Base-by-base conservation (phyloP, 30 jellyfish, hydroid and myxozoan genomes). In the Pseudorhiza aurosa region DNA sequence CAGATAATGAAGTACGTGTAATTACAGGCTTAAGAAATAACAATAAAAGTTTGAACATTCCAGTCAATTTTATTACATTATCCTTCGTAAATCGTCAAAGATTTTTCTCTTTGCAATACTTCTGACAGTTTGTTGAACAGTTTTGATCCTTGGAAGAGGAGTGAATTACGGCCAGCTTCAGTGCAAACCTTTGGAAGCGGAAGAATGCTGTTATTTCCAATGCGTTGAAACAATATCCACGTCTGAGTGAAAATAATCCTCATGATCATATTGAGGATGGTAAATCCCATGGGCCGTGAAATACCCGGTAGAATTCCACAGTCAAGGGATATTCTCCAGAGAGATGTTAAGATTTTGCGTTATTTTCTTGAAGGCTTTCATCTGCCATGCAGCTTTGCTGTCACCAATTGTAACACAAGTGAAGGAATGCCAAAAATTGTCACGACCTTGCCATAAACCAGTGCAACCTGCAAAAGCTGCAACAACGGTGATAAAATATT, bases 381-480 rank as follows among this genome's bases (percentile, higher is more conserved):
- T 70, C 12, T 70, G 83, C 53, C 18, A 26, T 26, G 83, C 83
- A 14, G 58, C 67, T 15, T 21, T 45, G 18, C 58, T 70, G 70
- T 70, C 83, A 46, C 25, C 57, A 1, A 1, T 46, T 26, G 67
- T 51, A 26, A 15, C 49, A 15, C 46, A 40, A 10, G 19, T 22
- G 19, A 31, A 47, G 31, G 70, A 49, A 2, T 70, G 83, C 47
- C 70, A 30, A 29, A 47, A 35, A 18, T 11, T 26, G 27, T 4
- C 35, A 1, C 68, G n/a, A 0, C 33, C 42, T 2, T 70, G 83
- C 29, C 45, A 29, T 10, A 1, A 17, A 18, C 0, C 72, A 7
- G 25, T 42, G 22, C 53, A 58, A 15, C 35, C 29, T 19, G 53
- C 28, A 22, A 70, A 70, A 15, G 71, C 83, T 0, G 83, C 83